Conservation (phyloP, 2,888 invertebrate species). For the Lochmaea capreae region DNA sequence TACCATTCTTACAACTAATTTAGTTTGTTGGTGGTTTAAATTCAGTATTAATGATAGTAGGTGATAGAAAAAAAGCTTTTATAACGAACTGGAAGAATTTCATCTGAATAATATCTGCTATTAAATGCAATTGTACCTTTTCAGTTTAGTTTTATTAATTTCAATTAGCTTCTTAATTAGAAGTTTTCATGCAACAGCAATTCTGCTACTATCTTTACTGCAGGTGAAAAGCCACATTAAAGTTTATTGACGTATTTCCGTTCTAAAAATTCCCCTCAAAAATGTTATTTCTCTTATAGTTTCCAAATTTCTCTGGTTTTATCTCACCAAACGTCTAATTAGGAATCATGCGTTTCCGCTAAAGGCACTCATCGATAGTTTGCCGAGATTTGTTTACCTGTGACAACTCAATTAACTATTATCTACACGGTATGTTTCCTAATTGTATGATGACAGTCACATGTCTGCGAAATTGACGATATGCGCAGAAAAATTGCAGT, state of each 20-base stretch:
- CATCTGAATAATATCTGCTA: background rate
- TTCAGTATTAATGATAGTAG: background rate
- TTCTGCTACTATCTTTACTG: background rate
- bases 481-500: slow-evolving; percentile 30
- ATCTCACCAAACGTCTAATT: background rate
- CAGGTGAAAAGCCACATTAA: background rate
- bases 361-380: slow-evolving; percentile 25
- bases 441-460: slow-evolving; percentile 34
- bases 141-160: slow-evolving; percentile 4
- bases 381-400: slow-evolving; percentile 32
- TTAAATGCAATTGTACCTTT: background rate
- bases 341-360: background rate
- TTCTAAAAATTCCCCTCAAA: background rate
- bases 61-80: background rate
- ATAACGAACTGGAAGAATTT: background rate
- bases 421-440: slow-evolving; percentile 31
- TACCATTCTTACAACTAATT: no score
- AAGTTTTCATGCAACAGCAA: slow-evolving; percentile 1
- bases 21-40: no score
- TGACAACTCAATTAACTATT: slow-evolving; percentile 35
- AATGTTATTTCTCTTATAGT: background rate
- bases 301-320: background rate
- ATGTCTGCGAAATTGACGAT: slow-evolving; percentile 36
- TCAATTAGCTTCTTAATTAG: background rate
- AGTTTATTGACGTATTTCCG: background rate